Base-by-base conservation (phyloP, 2,113 vertebrate genomes). In the Myanophis thanlyinensis region DNA sequence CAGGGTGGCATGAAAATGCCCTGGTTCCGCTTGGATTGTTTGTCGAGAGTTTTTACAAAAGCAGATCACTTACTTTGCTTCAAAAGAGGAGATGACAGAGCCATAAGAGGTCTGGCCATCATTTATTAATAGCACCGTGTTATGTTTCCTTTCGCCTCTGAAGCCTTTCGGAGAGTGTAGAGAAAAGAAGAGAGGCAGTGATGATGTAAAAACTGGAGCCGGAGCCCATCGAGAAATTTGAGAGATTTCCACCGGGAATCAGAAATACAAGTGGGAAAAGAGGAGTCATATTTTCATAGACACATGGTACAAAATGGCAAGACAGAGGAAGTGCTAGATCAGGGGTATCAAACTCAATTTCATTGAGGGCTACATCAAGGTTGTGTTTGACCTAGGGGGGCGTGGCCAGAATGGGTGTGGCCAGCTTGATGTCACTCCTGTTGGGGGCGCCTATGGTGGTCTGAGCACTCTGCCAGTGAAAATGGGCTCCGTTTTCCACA, bases 81-180 rank as follows among this genome's bases (percentile, higher is more conserved):
- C 80, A 73, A 93, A 6, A 93, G 85, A 94, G 88, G 88, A 93
- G 94, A 91, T 94, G 93, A 93, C 89, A 96, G 92, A 59, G 40
- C 92, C 73, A 67, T 22, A 4, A 95, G 59, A 86, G 87, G 18
- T 92, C 27, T 87, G 85, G 90, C 59, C 88, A 95, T 96, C 91
- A 90, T 94, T 97, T 97, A 95, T 97, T 97, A 46, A 95, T 94
- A 93, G 84, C 90, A 6, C 35, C 0, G 0, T 87, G 44, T 92
- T 95, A 40, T 0, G 0, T 96, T 97, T 96, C 92, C 95, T 95
- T 92, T 92, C 95, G 93, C 87, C 27, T 51, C 90, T 53, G 54
- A 73, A 59, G 87, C 20, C 90, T 54, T 23, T 25, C 67, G n/a
- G 93, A 94, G 95, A 88, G 48, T 91, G 93, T 23, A 10, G 11